Evolutionary conservation across 2,888 invertebrate genomes (phyloP).

Genomic region (Acrobasis consociella): DNA sequence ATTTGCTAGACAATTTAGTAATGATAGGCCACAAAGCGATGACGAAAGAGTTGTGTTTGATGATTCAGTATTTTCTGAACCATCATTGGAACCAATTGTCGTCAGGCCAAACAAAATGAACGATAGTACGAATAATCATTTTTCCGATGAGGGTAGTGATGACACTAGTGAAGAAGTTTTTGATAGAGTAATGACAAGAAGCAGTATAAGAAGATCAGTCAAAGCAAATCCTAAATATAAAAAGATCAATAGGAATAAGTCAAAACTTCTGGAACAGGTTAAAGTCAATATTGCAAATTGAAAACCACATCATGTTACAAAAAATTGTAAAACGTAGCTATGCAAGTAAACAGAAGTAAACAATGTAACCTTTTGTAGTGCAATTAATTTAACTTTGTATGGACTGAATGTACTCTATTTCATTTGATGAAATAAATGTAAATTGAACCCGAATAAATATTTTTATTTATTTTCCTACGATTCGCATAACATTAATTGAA

Average conservation of each 20-base stretch:
- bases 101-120: constrained; percentile 68
- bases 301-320: constrained; percentile 15
- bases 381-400: not conserved
- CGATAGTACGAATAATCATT: constrained; percentile 78
- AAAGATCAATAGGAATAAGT: constrained; percentile 74
- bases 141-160: constrained; percentile 77
- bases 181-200: constrained; percentile 75
- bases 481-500: no score
- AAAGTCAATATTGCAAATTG: constrained; percentile 73
- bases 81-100: constrained; percentile 55
- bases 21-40: constrained; percentile 62
- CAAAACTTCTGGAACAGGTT: constrained; percentile 72
- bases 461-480: not conserved
- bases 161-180: constrained; percentile 78
- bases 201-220: constrained; percentile 70
- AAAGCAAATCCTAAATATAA: constrained; percentile 80
- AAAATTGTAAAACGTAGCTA: not conserved
- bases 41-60: constrained; percentile 57
- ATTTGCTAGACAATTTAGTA: constrained; percentile 56
- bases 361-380: constrained; percentile 12
- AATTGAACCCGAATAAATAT: not conserved
- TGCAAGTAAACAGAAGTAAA: constrained; percentile 8
- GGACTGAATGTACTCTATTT: not conserved
- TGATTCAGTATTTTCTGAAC: constrained; percentile 61
- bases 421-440: not conserved